A percentile compares a stretch with the other conserved stretches of the same genome.
phyloP scores from a whole-genome alignment of 1,140 invertebrate genomes.

The Melanaphis sacchari region DNA sequence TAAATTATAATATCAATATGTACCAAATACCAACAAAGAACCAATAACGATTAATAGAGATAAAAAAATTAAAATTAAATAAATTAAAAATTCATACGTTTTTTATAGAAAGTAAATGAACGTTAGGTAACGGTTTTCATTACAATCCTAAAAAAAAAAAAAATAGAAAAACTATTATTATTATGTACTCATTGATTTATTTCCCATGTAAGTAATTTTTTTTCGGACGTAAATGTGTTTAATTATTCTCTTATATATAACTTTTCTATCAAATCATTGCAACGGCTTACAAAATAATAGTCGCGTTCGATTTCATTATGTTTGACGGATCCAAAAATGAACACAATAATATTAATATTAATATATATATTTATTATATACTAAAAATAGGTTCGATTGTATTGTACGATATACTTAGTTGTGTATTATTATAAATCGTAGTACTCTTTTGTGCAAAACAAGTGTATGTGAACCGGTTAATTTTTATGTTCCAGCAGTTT shows the following conservation, averaged over 20 bases:
- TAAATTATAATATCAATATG: too few relatives aligned
- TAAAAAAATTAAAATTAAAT: not conserved
- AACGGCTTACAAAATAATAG: not conserved
- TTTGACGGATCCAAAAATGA: not conserved
- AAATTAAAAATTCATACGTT: not conserved
- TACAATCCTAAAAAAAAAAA: not conserved
- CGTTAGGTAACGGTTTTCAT: too few relatives aligned
- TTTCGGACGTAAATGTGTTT: not conserved
- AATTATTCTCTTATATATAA: not conserved
- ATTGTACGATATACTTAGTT: too few relatives aligned
- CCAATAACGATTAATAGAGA: not conserved
- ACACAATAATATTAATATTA: not conserved
- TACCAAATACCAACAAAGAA: not conserved
- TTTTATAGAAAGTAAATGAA: not conserved
- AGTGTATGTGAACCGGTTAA: slow-evolving; percentile 40
- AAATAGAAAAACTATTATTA: not conserved
- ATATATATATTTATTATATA: not conserved
- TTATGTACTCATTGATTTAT: not conserved
- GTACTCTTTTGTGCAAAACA: slow-evolving; percentile 26
- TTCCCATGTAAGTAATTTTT: not conserved
- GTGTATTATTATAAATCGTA: not conserved
- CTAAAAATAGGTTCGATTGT: not conserved
- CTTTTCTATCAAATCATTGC: not conserved
- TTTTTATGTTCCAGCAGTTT: not conserved
- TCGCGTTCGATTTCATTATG: not conserved